phyloP scores from a whole-genome alignment of 1,140 invertebrate species.

The Drosophila mauritiana region DNA sequence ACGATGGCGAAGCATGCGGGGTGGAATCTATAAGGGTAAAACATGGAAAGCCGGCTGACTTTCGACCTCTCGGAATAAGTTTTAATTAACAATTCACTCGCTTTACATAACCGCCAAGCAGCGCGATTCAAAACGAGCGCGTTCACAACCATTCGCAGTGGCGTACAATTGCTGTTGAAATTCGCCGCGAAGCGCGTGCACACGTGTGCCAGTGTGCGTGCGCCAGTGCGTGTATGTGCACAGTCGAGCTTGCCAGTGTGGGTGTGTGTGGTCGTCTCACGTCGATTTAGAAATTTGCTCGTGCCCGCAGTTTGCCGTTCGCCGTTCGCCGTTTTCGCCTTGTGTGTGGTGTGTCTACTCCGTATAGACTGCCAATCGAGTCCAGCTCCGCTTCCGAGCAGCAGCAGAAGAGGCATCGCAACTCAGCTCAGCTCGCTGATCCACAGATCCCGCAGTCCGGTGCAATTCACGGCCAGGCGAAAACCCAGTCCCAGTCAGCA shows the following conservation, averaged over 20 bases:
- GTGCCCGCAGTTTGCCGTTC: constrained; percentile 45
- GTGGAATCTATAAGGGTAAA: neutral
- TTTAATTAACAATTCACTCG: constrained; percentile 59
- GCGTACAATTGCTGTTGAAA: neutral
- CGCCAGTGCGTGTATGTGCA: constrained; percentile 40
- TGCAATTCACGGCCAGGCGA: constrained; percentile 39
- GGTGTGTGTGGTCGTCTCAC: constrained; percentile 57
- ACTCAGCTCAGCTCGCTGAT: neutral
- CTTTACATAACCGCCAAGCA: constrained; percentile 62
- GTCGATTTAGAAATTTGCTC: constrained; percentile 69
- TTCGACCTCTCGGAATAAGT: neutral
- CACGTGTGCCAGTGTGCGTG: constrained; percentile 11
- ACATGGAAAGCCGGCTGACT: neutral
- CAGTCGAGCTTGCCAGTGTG: constrained; percentile 37
- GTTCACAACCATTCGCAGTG: constrained; percentile 22
- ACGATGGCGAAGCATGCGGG: neutral
- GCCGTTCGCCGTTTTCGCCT: constrained; percentile 40
- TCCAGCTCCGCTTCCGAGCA: neutral
- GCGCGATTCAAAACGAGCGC: constrained; percentile 10
- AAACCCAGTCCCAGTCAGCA: constrained; percentile 35
- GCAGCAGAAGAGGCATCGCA: neutral
- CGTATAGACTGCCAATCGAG: neutral
- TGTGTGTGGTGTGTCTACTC: constrained; percentile 57
- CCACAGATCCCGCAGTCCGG: constrained; percentile 35
- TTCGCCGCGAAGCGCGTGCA: constrained; percentile 38